Evolutionary conservation across 2,797 vertebrate species (phyloP), one percentile per base, ranked within the genome.

Genomic region (Lepidocolaptes lacrymiger): DNA sequence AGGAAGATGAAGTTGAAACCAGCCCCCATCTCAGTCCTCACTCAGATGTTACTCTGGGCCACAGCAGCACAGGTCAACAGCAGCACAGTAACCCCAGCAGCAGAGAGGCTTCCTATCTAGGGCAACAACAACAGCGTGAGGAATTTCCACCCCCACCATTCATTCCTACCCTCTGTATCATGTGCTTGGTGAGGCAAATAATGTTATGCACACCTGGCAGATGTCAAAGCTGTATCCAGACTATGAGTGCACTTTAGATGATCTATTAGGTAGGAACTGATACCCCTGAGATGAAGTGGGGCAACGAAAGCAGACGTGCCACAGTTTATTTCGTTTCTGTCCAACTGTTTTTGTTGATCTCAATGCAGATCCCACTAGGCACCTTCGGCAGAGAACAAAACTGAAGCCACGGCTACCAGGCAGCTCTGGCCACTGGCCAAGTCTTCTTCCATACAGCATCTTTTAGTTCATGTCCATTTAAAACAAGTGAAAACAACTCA

Each of bases 111-210:
- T 63, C 71, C 74, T 66, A 59, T 93, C 43, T 55, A 82, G 83
- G 88, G 63, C 91, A 95, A 54, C 75, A 81, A 43, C 55, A 91
- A 5, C 41, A 69, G 49, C 19, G 0, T 2, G 14, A 88, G 80
- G 73, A 84, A 59, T 69, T 75, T 75, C 93, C 88, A 88, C 90
- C 39, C 77, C 74, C 74, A 73, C 28, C 51, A 36, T 30, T 89
- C 94, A 91, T 95, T 94, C 95, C 93, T 88, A 87, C 63, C 77
- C 51, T 86, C 83, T 84, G 85, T 6, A 44, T 95, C 95, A 94
- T 5, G 1, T 62, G 32, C 66, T 44, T 13, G 30, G 54, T 78
- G 90, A 86, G 80, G 19, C 95, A 88, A 88, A 75, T 75, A 75
- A 67, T 52, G 44, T 27, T 63, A 34, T 27, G 54, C 49, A 32